A percentile compares a stretch with the other conserved stretches of the same genome.
Conservation (phyloP, 2,797 vertebrate species). For the Danio tinwini region DNA sequence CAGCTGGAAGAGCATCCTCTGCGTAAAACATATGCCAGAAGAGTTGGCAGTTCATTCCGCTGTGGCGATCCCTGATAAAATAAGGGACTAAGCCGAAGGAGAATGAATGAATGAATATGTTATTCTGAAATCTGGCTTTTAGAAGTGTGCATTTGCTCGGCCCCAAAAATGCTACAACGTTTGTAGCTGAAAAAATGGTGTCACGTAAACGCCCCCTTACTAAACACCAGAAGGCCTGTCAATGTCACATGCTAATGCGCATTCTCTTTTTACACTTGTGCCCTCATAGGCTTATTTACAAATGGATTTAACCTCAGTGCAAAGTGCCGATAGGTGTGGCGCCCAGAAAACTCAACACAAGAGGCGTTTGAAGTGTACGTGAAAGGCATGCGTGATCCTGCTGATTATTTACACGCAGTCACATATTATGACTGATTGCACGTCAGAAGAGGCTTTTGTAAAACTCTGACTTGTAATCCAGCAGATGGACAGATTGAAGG, state of each 20-base stretch:
- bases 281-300: conserved; percentile 44
- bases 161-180: no score
- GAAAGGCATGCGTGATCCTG: conserved; percentile 24
- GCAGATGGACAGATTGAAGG: conserved; percentile 24
- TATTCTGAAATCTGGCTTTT: no score
- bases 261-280: background rate
- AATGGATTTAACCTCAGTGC: conserved; percentile 45
- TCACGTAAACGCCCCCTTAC: no score
- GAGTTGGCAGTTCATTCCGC: no score
- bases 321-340: conserved; percentile 39
- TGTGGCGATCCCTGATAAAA: no score
- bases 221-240: no score
- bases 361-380: conserved; percentile 26
- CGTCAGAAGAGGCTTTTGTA: conserved; percentile 13
- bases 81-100: no score
- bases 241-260: background rate
- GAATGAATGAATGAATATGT: no score
- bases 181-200: no score
- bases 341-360: conserved; percentile 8
- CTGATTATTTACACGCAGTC: conserved; percentile 30
- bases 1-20: no score
- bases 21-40: no score
- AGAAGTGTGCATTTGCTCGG: no score
- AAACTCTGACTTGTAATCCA: conserved; percentile 5
- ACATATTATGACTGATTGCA: background rate